Evolutionary conservation across 2,888 invertebrate species (phyloP).

Genomic region (Meliscaeva auricollis): DNA sequence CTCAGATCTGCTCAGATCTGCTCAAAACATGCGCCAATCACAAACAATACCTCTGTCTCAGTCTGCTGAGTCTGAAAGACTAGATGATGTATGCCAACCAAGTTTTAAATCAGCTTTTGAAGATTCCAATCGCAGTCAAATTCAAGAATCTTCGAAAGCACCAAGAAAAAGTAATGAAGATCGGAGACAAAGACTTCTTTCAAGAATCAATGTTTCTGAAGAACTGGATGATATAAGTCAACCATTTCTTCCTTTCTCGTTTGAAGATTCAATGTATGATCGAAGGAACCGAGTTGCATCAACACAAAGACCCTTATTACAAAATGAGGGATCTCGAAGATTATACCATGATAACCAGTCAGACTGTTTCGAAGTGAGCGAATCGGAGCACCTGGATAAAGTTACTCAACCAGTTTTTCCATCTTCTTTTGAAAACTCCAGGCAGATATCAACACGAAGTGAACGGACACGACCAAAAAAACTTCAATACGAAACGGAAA

Average conservation of each 20-base stretch:
- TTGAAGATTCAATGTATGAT: not conserved
- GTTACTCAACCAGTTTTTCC: slow-evolving; percentile 19
- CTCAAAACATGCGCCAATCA: not conserved
- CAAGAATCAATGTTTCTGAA: not conserved
- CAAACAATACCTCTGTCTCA: not conserved
- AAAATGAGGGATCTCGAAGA: too few relatives aligned
- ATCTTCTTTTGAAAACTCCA: slow-evolving; percentile 8
- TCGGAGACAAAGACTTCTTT: slow-evolving; percentile 5
- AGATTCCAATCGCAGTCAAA: not conserved
- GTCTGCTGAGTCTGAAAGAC: not conserved
- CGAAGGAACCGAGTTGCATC: not conserved
- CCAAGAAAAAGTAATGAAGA: not conserved
- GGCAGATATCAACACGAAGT: not conserved
- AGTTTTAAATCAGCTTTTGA: not conserved
- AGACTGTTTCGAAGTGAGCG: not conserved
- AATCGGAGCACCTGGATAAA: not conserved
- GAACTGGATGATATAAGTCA: slow-evolving; percentile 21
- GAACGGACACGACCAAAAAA: too few relatives aligned
- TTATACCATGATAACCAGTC: too few relatives aligned
- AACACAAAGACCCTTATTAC: not conserved
- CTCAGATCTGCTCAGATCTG: not conserved
- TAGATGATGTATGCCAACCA: not conserved
- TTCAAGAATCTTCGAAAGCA: not conserved
- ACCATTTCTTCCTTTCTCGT: not conserved
- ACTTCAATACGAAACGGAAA: too few relatives aligned